Evolutionary conservation across 2,888 invertebrate genomes (phyloP).

Genomic region (Dryadula phaetusa): DNA sequence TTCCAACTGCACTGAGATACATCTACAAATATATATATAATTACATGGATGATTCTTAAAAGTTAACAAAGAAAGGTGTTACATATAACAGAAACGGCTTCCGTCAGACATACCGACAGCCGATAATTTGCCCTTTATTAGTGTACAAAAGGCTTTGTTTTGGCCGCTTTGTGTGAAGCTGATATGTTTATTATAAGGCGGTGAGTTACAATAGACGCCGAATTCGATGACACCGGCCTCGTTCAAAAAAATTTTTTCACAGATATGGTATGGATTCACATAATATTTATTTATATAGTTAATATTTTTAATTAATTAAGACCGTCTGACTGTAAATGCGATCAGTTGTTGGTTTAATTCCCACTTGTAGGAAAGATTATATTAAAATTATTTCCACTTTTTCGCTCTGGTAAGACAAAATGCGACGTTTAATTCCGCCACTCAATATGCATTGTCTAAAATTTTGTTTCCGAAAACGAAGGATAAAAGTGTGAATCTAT

Average conservation of each 20-base stretch:
- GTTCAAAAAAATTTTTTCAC: conserved; percentile 17
- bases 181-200: conserved; percentile 71
- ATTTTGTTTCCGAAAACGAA: too few species aligned
- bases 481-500: too few species aligned
- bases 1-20: background rate
- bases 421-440: too few species aligned
- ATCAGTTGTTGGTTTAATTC: too few species aligned
- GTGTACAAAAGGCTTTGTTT: conserved; percentile 65
- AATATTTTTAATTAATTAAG: too few species aligned
- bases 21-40: background rate
- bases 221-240: conserved; percentile 32
- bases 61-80: conserved; percentile 36
- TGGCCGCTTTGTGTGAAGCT: conserved; percentile 63
- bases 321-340: too few species aligned
- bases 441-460: too few species aligned
- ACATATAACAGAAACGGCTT: conserved; percentile 37
- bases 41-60: conserved; percentile 26
- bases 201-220: conserved; percentile 47
- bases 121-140: conserved; percentile 65
- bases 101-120: conserved; percentile 47
- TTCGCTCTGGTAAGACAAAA: too few species aligned
- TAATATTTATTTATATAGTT: conserved; percentile 1
- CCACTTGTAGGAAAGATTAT: too few species aligned
- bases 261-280: background rate
- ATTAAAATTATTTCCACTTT: too few species aligned